Evolutionary conservation across 2,888 invertebrate genomes (phyloP).

Genomic region (Coronaproctus castanopsis): DNA sequence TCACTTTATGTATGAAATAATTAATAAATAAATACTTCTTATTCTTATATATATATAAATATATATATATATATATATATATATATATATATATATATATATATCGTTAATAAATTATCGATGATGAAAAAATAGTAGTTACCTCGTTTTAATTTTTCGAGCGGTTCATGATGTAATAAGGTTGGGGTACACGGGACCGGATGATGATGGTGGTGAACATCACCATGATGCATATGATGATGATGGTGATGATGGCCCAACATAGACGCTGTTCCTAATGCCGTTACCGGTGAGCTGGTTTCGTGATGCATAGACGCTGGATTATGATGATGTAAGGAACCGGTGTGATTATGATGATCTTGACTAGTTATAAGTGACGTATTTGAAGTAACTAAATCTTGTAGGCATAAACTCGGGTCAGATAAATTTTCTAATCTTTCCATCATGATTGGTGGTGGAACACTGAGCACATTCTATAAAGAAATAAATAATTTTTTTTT

Average conservation of each 20-base stretch:
- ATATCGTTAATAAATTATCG: too few species aligned
- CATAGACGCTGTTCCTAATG: slow-evolving; percentile 17
- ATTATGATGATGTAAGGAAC: slow-evolving; percentile 29
- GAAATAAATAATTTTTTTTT: too few species aligned
- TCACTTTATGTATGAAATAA: too few species aligned
- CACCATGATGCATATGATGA: slow-evolving; percentile 34
- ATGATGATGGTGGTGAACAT: slow-evolving; percentile 34
- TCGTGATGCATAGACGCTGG: slow-evolving; percentile 35
- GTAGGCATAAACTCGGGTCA: slow-evolving; percentile 48
- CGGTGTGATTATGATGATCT: slow-evolving; percentile 25
- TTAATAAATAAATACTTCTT: too few species aligned
- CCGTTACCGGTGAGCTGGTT: slow-evolving; percentile 16
- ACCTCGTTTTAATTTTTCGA: slow-evolving; percentile 61
- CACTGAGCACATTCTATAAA: too few species aligned
- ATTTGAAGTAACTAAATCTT: slow-evolving; percentile 37
- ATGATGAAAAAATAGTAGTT: slow-evolving; percentile 27
- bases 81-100: too few species aligned
- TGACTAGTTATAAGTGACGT: slow-evolving; percentile 5
- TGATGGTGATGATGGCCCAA: slow-evolving; percentile 30
- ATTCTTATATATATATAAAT: too few species aligned
- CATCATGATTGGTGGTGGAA: slow-evolving; percentile 30
- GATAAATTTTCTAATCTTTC: slow-evolving; percentile 46
- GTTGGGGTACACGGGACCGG: slow-evolving; percentile 39
- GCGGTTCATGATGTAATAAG: slow-evolving; percentile 41
- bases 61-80: too few species aligned